These are phyloP conservation scores for Cerastis leucographa DNA, from an alignment of 2,888 invertebrate species.

Conservation along the genomic window DNA sequence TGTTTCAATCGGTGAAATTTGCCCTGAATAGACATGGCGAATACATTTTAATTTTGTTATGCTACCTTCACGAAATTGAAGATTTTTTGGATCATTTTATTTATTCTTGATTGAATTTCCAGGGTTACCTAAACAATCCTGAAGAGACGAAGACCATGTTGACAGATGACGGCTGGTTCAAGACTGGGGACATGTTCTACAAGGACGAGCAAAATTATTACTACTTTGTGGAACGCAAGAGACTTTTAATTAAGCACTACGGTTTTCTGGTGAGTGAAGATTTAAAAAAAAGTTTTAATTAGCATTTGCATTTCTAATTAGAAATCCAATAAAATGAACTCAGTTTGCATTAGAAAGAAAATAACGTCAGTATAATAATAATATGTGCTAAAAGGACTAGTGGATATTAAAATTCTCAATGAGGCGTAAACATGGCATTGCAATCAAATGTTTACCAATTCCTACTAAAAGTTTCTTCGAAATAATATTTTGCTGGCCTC, in stretches of 20 bases:
- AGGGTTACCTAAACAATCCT: conserved; percentile 77
- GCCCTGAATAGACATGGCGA: background rate
- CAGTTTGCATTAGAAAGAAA: conserved; percentile 4
- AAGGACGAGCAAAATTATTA: conserved; percentile 72
- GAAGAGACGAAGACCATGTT: conserved; percentile 74
- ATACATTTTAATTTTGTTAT: background rate
- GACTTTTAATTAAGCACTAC: conserved; percentile 76
- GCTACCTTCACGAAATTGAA: background rate
- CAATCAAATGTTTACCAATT: conserved; percentile 17
- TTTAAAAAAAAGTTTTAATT: conserved; percentile 29
- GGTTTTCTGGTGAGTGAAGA: conserved; percentile 71
- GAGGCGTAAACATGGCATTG: conserved; percentile 14
- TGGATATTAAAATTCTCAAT: conserved; percentile 14
- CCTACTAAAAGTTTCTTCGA: conserved; percentile 14
- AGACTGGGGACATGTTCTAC: conserved; percentile 77
- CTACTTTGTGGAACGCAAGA: conserved; percentile 76
- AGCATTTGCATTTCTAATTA: conserved; percentile 19
- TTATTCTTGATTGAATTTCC: conserved; percentile 37
- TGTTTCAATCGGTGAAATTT: background rate
- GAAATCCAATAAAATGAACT: conserved; percentile 12
- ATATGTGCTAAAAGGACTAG: conserved; percentile 1
- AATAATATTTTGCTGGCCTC: conserved; percentile 40
- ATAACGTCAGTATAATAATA: conserved; percentile 10
- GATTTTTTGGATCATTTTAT: background rate
- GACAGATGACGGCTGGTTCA: conserved; percentile 77